phyloP scores from a whole-genome alignment of 2,797 vertebrate genomes.

The Premnoplex brunnescens region DNA sequence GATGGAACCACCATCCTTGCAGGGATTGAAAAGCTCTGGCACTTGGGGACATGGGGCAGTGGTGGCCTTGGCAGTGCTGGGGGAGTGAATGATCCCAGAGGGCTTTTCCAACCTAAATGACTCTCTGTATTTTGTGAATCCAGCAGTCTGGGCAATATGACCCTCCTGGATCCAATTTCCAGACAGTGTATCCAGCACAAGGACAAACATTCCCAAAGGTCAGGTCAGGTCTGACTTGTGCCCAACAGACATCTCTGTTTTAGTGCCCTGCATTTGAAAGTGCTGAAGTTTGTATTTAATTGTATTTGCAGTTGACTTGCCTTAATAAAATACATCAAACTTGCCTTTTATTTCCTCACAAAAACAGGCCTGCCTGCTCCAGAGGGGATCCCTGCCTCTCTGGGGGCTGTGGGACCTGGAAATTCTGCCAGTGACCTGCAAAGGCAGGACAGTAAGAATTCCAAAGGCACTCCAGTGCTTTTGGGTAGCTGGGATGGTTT shows the following conservation, averaged over 20 bases:
- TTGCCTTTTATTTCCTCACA: not conserved
- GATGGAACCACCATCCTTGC: too few species aligned
- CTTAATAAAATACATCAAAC: not conserved
- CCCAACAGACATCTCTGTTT: not conserved
- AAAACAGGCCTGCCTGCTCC: not conserved
- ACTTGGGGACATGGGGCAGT: too few species aligned
- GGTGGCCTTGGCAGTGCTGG: not conserved
- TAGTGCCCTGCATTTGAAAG: not conserved
- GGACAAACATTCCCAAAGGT: not conserved
- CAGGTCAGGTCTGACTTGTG: too few species aligned
- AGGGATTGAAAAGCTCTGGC: too few species aligned
- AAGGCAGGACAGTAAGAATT: not conserved
- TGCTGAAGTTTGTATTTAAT: not conserved
- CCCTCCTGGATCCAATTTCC: not conserved
- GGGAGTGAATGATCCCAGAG: not conserved
- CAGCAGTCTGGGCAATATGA: not conserved
- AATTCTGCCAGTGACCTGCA: not conserved
- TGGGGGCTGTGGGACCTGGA: not conserved
- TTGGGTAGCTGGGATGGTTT: not conserved
- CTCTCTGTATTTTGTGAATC: not conserved
- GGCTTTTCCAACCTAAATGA: rapidly evolving
- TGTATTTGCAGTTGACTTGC: not conserved
- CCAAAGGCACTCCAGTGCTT: not conserved
- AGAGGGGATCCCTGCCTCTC: not conserved
- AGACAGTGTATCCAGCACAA: not conserved